Conservation (phyloP, 2,797 vertebrate species). For the Pangasius larnaudii region DNA sequence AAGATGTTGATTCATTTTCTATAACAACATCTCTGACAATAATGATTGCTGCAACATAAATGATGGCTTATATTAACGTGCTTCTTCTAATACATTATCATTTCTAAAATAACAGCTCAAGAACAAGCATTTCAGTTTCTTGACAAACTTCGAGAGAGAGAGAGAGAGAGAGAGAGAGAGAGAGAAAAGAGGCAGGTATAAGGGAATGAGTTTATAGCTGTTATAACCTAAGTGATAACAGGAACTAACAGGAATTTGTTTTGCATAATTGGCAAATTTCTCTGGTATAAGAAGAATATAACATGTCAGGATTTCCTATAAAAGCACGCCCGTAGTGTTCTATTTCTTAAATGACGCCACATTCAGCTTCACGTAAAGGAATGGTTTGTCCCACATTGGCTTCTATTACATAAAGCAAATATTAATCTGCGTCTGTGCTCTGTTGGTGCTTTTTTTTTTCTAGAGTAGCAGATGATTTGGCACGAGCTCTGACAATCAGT, state of each 20-base stretch:
- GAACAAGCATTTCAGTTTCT: background rate
- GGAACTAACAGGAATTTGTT: background rate
- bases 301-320: background rate
- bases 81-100: background rate
- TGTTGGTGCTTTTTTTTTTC: background rate
- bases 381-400: background rate
- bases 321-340: background rate
- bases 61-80: background rate
- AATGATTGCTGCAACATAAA: background rate
- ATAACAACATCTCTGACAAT: background rate
- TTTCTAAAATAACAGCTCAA: background rate
- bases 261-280: background rate
- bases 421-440: background rate
- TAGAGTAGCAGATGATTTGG: background rate
- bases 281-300: background rate
- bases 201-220: background rate
- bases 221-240: background rate
- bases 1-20: background rate
- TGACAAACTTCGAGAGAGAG: too few relatives aligned
- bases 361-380: background rate
- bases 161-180: too few relatives aligned
- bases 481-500: background rate
- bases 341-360: background rate
- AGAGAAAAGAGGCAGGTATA: too few relatives aligned
- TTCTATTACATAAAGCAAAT: background rate